Evolutionary conservation across 2,113 vertebrate genomes (phyloP), one percentile per base, ranked within the genome.

Genomic region (Microtus oregoni): DNA sequence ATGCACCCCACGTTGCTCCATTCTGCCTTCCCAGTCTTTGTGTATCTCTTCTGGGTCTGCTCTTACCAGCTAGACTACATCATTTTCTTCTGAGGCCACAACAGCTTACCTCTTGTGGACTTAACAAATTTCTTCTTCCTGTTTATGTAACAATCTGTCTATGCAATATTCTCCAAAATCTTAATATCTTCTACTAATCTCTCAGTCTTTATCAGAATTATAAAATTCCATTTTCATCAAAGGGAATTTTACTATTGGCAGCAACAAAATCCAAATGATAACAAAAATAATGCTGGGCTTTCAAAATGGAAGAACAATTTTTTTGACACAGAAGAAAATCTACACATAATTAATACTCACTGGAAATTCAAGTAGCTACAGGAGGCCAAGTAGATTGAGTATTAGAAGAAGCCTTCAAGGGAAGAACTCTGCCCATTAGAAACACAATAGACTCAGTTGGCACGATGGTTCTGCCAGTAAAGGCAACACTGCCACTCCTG

Each of bases 191-290:
- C 91, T 81, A 6, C 2, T 67, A 72, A 70, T 67, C 12, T 91
- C 50, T 88, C 75, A 67, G 26, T 61, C 28, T 41, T 85, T 72
- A 85, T 35, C n/a, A 92, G 22, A 93, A 90, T 61, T 65, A 35
- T 87, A 58, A 86, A 79, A 96, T 77, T 30, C 30, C 28, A 20
- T 94, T 88, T 86, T 63, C 6, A 92, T 38, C 79, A 81, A 77
- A 82, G 5, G 91, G 52, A 28, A 89, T 24, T 81, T 93, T 22
- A 38, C 52, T 52, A 55, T 9, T 77, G 35, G 12, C 41, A 81
- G 10, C 5, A 61, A 55, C 26, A 68, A 91, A 91, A 82, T 70
- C 68, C 87, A 91, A 95, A 67, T 50, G 35, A 47, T 9, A 67
- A 72, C 44, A 91, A 77, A 11, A 47, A 20, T 47, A 65, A 90